These are phyloP conservation scores for Iphiclides podalirius DNA, from an alignment of 2,888 invertebrate species.

Conservation along the genomic window DNA sequence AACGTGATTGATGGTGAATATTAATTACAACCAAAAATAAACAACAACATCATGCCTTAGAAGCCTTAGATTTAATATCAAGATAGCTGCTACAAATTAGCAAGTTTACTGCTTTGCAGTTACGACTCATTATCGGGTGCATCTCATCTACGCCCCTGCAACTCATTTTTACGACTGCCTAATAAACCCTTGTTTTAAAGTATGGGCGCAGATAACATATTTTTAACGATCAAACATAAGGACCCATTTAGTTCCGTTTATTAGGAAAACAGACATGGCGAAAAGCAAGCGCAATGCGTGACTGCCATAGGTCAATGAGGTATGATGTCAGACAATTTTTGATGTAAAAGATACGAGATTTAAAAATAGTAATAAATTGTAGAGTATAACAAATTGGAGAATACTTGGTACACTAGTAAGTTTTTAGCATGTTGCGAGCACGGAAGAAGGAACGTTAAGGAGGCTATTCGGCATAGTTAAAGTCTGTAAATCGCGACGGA, in stretches of 20 bases:
- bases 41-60: not conserved
- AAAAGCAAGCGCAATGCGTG: no score
- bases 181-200: conserved; percentile 59
- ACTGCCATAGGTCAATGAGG: no score
- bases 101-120: conserved; percentile 35
- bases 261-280: conserved; percentile 26
- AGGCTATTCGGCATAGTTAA: no score
- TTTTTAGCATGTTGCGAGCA: no score
- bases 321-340: no score
- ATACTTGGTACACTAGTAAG: no score
- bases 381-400: no score
- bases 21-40: not conserved
- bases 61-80: conserved; percentile 8
- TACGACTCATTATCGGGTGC: conserved; percentile 48
- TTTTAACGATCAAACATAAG: conserved; percentile 60
- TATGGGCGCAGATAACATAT: conserved; percentile 47
- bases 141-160: conserved; percentile 46
- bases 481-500: no score
- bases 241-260: conserved; percentile 50
- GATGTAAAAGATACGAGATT: no score
- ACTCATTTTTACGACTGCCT: conserved; percentile 61
- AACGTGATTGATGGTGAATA: no score
- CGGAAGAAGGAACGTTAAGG: no score
- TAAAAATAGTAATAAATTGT: no score
- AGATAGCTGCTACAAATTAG: conserved; percentile 14